Evolutionary conservation across 2,888 invertebrate genomes (phyloP).

Genomic region (Charanyca ferruginea): DNA sequence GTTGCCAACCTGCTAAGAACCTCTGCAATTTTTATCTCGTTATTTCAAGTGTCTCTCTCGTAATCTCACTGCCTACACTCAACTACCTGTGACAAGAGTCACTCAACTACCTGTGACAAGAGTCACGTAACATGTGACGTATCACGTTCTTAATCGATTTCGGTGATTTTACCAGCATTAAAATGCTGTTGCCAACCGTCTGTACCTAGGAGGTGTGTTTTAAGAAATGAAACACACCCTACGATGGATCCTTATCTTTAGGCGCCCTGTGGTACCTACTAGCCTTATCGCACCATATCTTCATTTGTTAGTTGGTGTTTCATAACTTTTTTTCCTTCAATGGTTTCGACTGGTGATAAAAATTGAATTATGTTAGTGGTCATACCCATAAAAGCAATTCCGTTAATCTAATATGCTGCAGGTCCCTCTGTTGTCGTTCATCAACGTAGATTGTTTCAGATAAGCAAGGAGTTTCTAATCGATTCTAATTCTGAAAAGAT

Average conservation of each 20-base stretch:
- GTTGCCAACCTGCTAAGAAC: constrained; percentile 73
- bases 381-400: constrained; percentile 2
- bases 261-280: background rate
- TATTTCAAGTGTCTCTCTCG: constrained; percentile 56
- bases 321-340: constrained; percentile 1
- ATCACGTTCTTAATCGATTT: constrained; percentile 41
- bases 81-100: constrained; percentile 34
- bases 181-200: constrained; percentile 37
- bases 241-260: background rate
- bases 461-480: background rate
- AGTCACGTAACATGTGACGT: constrained; percentile 33
- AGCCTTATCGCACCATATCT: constrained; percentile 1
- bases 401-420: constrained; percentile 15
- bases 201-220: constrained; percentile 41
- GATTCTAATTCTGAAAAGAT: background rate
- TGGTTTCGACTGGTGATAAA: constrained; percentile 20
- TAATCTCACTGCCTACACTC: constrained; percentile 48
- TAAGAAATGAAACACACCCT: constrained; percentile 34
- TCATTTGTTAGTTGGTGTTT: constrained; percentile 4
- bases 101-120: constrained; percentile 13
- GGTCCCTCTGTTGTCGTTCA: constrained; percentile 13
- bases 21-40: constrained; percentile 66
- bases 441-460: constrained; percentile 16
- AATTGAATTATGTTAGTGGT: constrained; percentile 13
- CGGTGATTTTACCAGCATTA: constrained; percentile 21